Evolutionary conservation across 2,888 invertebrate genomes (phyloP), one percentile per base, ranked within the genome.

Genomic region (Clitarchus hookeri): DNA sequence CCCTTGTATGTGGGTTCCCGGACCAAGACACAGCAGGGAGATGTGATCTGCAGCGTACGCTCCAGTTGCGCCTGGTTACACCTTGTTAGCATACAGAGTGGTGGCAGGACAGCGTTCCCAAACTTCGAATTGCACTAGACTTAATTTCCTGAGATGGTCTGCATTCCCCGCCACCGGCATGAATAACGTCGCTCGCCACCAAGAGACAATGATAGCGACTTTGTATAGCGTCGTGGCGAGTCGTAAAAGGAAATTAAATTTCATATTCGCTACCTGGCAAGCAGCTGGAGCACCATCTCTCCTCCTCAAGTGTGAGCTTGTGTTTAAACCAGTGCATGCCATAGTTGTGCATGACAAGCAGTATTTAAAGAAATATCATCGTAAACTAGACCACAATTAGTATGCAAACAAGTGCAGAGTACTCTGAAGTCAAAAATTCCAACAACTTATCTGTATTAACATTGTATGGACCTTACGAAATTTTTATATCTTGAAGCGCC

Each of bases 71-170:
- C n/a, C 16, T 65, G 23, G n/a, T 23, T 65, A n/a, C 65, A 65
- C 65, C 65, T 65, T 65, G n/a, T 65, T 65, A 16, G 65, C 65
- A 65, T 65, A 65, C 65, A 65, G 65, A 65, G 65, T 65, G n/a
- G 65, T 23, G 65, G 65, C 19, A 6, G 65, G 23, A 65, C 65
- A 65, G 23, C n/a, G n/a, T 19, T 65, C 65, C n/a, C 19, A 65
- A 65, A 65, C 65, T 65, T 65, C 2, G n/a, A 23, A 65, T 65
- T 65, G 65, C 65, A 65, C 65, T 65, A 11, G 13, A 65, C 1
- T 23, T 65, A 65, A 65, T 65, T n/a, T 65, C 65, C 65, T 65
- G 65, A 23, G 23, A 65, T 65, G 65, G 65, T 65, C n/a, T 65
- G 65, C 65, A n/a, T 65, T 65, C 16, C 65, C n/a, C 16, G 65